Conservation (phyloP, 2,113 vertebrate species). For the Oryzias javanicus region DNA sequence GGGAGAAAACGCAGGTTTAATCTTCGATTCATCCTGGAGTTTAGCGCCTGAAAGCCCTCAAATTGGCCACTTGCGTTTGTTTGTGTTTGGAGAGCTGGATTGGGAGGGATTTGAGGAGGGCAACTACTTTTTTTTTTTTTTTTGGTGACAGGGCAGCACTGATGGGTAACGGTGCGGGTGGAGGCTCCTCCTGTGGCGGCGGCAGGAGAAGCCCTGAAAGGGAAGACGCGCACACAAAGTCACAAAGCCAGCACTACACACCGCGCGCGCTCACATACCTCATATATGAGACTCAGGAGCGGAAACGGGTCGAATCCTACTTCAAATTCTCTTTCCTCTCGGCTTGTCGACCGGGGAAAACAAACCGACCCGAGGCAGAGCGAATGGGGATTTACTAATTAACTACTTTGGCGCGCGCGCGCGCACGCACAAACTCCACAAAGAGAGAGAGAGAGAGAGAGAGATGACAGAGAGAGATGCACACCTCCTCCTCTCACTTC, state of each 20-base stretch:
- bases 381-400: conserved; percentile 85
- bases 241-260: conserved; percentile 44
- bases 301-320: conserved; percentile 87
- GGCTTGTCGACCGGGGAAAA: conserved; percentile 86
- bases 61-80: conserved; percentile 6
- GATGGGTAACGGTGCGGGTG: conserved; percentile 3
- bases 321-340: conserved; percentile 87
- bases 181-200: conserved; percentile 33
- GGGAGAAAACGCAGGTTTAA: neutral
- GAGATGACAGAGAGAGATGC: conserved; percentile 46
- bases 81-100: conserved; percentile 5
- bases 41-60: neutral
- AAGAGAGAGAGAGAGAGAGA: conserved; percentile 23
- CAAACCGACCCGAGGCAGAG: conserved; percentile 83
- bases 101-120: conserved; percentile 7
- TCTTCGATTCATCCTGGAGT: too few relatives aligned
- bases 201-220: conserved; percentile 30
- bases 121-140: conserved; percentile 13
- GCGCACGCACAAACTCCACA: conserved; percentile 6
- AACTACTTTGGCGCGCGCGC: conserved; percentile 74
- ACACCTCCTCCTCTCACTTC: conserved; percentile 65
- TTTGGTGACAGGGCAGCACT: conserved; percentile 13
- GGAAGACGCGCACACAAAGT: conserved; percentile 19
- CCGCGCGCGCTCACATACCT: conserved; percentile 61
- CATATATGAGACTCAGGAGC: conserved; percentile 81